A percentile compares a stretch with the other conserved stretches of the same genome.
phyloP scores from a whole-genome alignment of 2,888 invertebrate species.

The Tenodera sinensis region DNA sequence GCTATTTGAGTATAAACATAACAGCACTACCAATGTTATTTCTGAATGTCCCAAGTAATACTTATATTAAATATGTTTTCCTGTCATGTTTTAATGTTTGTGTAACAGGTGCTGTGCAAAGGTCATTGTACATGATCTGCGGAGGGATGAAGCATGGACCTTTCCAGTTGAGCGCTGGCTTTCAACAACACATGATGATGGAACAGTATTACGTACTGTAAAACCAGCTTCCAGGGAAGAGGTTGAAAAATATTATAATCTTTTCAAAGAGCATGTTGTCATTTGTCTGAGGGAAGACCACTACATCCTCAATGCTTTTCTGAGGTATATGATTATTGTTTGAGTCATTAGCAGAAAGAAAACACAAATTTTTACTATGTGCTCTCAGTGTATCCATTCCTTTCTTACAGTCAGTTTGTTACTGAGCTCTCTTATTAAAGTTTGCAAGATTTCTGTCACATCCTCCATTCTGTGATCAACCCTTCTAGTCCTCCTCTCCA shows the following conservation, averaged over 20 bases:
- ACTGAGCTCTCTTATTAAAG: too few relatives aligned
- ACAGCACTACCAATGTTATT: too few relatives aligned
- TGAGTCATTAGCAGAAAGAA: too few relatives aligned
- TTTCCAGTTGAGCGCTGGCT: constrained; percentile 33
- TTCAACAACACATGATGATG: constrained; percentile 9
- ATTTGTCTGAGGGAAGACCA: background rate
- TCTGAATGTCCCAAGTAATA: too few relatives aligned
- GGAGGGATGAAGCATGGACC: constrained; percentile 10
- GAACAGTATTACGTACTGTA: background rate
- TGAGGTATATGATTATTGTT: too few relatives aligned
- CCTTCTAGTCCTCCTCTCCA: too few relatives aligned
- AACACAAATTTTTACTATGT: too few relatives aligned
- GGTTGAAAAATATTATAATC: background rate
- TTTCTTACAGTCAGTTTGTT: too few relatives aligned
- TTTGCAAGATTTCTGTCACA: too few relatives aligned
- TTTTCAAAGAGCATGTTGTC: background rate
- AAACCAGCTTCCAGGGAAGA: background rate
- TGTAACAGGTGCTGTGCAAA: constrained; percentile 28
- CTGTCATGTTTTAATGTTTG: background rate
- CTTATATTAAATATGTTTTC: background rate
- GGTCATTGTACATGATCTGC: constrained; percentile 30
- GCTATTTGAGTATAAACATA: too few relatives aligned
- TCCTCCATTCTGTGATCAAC: too few relatives aligned
- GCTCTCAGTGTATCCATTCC: too few relatives aligned
- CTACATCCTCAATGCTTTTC: background rate